Conservation (phyloP, 2,113 vertebrate species). For the Machaerirhynchus nigripectus region DNA sequence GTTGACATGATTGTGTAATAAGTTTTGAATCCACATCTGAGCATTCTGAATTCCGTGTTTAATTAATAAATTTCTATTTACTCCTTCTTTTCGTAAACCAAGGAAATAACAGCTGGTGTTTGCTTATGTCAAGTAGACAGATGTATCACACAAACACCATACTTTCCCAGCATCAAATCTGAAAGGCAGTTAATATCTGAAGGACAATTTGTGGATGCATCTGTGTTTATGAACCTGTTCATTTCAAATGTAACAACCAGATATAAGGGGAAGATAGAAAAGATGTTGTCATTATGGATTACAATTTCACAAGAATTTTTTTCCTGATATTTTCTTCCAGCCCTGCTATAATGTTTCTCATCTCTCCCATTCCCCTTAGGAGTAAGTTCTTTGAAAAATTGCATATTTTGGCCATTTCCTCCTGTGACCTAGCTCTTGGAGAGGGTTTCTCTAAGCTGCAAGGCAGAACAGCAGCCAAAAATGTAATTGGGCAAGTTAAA, state of each 20-base stretch:
- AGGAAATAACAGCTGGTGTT: slow-evolving; percentile 35
- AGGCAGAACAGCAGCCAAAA: slow-evolving; percentile 2
- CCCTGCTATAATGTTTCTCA: background rate
- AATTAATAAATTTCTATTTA: background rate
- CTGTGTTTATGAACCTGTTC: background rate
- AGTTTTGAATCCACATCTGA: slow-evolving; percentile 4
- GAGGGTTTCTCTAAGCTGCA: background rate
- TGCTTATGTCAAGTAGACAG: background rate
- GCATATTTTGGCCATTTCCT: background rate
- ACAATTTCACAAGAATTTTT: background rate
- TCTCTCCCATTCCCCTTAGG: background rate
- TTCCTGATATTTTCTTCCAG: background rate
- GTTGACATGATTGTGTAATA: background rate
- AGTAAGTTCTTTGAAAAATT: background rate
- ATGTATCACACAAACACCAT: background rate
- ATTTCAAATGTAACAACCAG: background rate
- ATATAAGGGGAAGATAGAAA: background rate
- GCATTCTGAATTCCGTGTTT: background rate
- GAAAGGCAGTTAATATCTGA: background rate
- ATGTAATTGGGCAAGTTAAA: background rate
- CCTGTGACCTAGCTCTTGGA: background rate
- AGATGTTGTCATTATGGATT: background rate
- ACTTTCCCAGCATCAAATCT: background rate
- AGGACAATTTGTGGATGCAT: background rate
- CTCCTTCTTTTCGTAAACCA: background rate